Conservation (phyloP, 2,797 vertebrate species). For the Spondyliosoma cantharus region DNA sequence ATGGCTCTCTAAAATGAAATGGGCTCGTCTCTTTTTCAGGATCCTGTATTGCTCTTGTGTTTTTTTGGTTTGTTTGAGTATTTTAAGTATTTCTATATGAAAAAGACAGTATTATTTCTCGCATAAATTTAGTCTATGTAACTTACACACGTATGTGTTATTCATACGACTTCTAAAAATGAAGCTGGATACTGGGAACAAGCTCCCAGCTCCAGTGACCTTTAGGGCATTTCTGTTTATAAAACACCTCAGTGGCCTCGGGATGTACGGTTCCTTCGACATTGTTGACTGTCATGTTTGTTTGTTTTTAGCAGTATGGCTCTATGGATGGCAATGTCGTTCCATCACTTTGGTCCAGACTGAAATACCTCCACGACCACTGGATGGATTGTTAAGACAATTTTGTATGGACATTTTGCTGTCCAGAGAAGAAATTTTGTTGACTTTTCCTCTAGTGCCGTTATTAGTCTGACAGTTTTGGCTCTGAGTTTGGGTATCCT, state of each 20-base stretch:
- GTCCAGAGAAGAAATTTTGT: too few species aligned
- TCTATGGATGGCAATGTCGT: not conserved
- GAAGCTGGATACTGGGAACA: conserved; percentile 1
- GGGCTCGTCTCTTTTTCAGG: not conserved
- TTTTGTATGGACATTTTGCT: too few species aligned
- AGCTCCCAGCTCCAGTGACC: not conserved
- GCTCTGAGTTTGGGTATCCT: not conserved
- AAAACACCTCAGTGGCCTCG: not conserved
- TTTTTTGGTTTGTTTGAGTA: not conserved
- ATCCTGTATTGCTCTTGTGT: not conserved
- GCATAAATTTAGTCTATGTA: not conserved
- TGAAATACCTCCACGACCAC: not conserved
- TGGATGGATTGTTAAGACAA: too few species aligned
- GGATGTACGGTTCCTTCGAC: not conserved
- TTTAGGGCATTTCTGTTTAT: conserved; percentile 5
- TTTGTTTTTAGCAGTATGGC: not conserved
- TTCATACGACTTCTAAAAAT: conserved; percentile 10
- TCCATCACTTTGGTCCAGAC: not conserved
- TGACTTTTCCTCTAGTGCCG: not conserved
- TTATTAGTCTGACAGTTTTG: not conserved
- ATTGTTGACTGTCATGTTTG: not conserved
- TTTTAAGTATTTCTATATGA: not conserved
- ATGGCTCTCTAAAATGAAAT: conserved; percentile 16
- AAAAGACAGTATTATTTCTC: not conserved
- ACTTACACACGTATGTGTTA: not conserved